Percentiles rank a stretch among this genome's conserved stretches.
Conservation (phyloP, 2,888 invertebrate species). For the Cephus nigrinus region DNA sequence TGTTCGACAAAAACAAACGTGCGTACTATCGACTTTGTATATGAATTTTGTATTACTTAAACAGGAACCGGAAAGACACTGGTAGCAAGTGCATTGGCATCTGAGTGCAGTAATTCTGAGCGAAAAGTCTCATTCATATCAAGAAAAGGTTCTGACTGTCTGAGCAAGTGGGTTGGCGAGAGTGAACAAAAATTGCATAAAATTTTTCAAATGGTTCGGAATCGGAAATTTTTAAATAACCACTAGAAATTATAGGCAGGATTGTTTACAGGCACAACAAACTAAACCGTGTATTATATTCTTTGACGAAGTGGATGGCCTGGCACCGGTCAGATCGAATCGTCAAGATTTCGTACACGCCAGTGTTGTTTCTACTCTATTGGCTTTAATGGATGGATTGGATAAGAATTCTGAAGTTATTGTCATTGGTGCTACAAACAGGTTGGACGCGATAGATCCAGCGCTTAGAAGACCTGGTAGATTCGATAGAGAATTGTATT, state of each 20-base stretch:
- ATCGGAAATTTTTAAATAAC: background rate
- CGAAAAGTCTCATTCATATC: conserved; percentile 89
- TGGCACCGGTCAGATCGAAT: conserved; percentile 88
- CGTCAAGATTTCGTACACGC: conserved; percentile 93
- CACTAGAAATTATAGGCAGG: background rate
- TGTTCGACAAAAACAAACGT: background rate
- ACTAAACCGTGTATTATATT: conserved; percentile 91
- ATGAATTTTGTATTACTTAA: conserved; percentile 18
- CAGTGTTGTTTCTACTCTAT: conserved; percentile 87
- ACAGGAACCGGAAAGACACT: conserved; percentile 90
- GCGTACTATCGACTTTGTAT: background rate
- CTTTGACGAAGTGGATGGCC: conserved; percentile 92
- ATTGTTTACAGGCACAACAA: conserved; percentile 76
- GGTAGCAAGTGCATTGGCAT: conserved; percentile 86
- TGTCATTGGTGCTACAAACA: conserved; percentile 91
- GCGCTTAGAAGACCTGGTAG: conserved; percentile 89
- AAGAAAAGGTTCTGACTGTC: conserved; percentile 91
- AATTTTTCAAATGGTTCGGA: conserved; percentile 80
- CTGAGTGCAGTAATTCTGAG: conserved; percentile 82
- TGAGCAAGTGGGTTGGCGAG: conserved; percentile 95
- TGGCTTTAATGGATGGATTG: conserved; percentile 92
- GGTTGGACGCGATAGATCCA: conserved; percentile 90
- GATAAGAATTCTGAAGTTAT: conserved; percentile 86
- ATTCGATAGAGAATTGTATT: conserved; percentile 89
- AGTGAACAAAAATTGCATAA: conserved; percentile 88